phyloP scores from a whole-genome alignment of 2,113 vertebrate species.

The Eurystomus gularis region DNA sequence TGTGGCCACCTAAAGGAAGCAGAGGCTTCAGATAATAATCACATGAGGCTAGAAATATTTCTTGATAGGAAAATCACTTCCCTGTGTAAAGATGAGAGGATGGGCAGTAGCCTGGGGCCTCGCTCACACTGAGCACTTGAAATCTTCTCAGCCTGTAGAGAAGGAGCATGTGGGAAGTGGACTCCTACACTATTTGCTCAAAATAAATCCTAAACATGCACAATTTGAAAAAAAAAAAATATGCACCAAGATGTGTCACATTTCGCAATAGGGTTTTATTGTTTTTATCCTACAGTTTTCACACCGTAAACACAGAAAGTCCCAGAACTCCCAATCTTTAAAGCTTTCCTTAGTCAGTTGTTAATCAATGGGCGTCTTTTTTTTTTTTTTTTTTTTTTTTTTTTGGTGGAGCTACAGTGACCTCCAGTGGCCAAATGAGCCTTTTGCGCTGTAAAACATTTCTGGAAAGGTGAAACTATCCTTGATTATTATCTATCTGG shows the following conservation, averaged over 20 bases:
- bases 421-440: slow-evolving; percentile 58
- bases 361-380: not conserved
- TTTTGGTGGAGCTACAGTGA: slow-evolving; percentile 43
- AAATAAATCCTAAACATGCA: slow-evolving; percentile 41
- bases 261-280: not conserved
- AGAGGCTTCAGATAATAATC: not conserved
- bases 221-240: not conserved
- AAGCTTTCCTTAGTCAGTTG: not conserved
- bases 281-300: slow-evolving; percentile 39
- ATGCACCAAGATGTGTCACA: not conserved
- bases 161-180: not conserved
- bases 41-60: not conserved
- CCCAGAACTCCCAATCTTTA: slow-evolving; percentile 10
- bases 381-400: not conserved
- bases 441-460: not conserved
- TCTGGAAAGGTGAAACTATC: not conserved
- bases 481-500: not conserved
- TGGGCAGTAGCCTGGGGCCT: not conserved
- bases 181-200: slow-evolving; percentile 38
- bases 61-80: not conserved
- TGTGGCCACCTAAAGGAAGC: not conserved
- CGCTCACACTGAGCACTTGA: not conserved
- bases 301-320: slow-evolving; percentile 36
- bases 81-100: not conserved
- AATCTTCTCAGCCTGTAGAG: not conserved